Conservation (phyloP, 2,888 invertebrate genomes). For the Napeogenes sylphis region DNA sequence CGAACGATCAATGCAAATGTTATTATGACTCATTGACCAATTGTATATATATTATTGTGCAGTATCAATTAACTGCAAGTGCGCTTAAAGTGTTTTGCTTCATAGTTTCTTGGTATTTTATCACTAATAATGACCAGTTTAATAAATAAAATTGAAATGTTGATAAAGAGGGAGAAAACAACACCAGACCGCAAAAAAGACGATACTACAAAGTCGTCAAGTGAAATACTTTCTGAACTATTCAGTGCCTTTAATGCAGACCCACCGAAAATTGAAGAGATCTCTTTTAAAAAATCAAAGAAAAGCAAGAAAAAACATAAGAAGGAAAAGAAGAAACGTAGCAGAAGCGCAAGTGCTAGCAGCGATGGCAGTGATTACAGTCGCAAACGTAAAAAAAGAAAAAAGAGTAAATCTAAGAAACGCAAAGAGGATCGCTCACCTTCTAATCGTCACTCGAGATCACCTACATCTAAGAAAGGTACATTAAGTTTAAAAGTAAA, state of each 20-base stretch:
- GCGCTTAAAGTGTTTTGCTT: neutral
- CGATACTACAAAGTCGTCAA: slow-evolving; percentile 80
- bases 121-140: slow-evolving; percentile 54
- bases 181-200: slow-evolving; percentile 66
- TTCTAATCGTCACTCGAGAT: slow-evolving; percentile 43
- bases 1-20: too few relatives aligned
- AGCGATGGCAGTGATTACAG: slow-evolving; percentile 66
- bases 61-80: neutral
- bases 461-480: slow-evolving; percentile 41
- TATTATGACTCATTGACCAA: neutral
- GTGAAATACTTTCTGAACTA: slow-evolving; percentile 89
- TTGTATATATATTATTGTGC: neutral
- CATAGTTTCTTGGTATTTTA: neutral
- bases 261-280: slow-evolving; percentile 77
- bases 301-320: slow-evolving; percentile 81
- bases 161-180: slow-evolving; percentile 68
- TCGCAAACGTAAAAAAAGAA: slow-evolving; percentile 77
- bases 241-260: slow-evolving; percentile 87
- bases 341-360: slow-evolving; percentile 59
- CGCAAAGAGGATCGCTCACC: slow-evolving; percentile 49
- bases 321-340: slow-evolving; percentile 76
- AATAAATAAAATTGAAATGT: slow-evolving; percentile 65
- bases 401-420: slow-evolving; percentile 71
- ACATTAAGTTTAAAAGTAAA: slow-evolving; percentile 19
- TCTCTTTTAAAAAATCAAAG: slow-evolving; percentile 63